A percentile compares a stretch with the other conserved stretches of the same genome.
phyloP scores from a whole-genome alignment of 2,797 vertebrate genomes.

The Trachops cirrhosus region DNA sequence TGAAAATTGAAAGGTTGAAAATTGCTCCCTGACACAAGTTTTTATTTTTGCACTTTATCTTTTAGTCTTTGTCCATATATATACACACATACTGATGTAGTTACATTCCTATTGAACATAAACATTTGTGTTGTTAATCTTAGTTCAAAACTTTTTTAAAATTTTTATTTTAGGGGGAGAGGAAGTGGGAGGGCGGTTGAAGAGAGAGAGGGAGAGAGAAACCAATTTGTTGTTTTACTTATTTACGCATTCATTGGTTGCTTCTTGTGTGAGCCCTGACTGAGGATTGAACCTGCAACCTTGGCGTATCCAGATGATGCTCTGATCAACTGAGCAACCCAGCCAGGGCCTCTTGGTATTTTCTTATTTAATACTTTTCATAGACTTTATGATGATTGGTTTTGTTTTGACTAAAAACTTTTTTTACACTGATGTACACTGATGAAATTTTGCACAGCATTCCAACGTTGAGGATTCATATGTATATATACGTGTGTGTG shows the following conservation, averaged over 20 bases:
- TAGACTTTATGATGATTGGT: background rate
- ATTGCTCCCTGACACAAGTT: background rate
- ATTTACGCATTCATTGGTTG: background rate
- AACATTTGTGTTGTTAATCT: background rate
- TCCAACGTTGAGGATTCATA: background rate
- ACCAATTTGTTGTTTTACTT: background rate
- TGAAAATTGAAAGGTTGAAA: background rate
- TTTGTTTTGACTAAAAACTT: conserved; percentile 2
- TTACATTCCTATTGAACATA: background rate
- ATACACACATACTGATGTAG: background rate
- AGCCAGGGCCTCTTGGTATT: background rate
- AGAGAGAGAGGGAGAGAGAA: too few species aligned
- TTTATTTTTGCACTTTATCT: background rate
- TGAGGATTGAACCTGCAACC: background rate
- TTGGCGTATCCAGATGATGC: background rate
- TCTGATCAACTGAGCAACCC: background rate
- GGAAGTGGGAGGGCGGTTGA: too few species aligned
- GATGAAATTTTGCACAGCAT: background rate
- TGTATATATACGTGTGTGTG: too few species aligned
- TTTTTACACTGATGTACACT: background rate
- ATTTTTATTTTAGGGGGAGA: too few species aligned
- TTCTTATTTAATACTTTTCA: background rate
- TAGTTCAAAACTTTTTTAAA: background rate
- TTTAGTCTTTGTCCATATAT: background rate
- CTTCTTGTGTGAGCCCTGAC: background rate